A percentile compares a stretch with the other conserved stretches of the same genome.
phyloP scores from a whole-genome alignment of 2,797 vertebrate species.

The Pipistrellus pygmaeus region DNA sequence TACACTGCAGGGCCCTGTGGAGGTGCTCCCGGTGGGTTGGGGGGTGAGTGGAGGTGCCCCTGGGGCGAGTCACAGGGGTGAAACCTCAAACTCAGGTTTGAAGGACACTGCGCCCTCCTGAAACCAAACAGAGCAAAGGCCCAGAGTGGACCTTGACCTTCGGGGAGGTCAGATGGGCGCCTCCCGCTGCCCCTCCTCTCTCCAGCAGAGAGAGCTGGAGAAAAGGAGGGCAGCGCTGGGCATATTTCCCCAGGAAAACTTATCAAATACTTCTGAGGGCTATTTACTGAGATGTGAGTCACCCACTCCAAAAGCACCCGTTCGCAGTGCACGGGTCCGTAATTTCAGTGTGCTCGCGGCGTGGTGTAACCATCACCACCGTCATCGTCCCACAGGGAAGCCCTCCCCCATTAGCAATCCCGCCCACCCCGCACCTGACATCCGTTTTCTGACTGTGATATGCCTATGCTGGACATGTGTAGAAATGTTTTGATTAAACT shows the following conservation, averaged over 20 bases:
- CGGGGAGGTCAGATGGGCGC: too few relatives aligned
- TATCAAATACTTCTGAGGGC: neutral
- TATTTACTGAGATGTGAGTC: neutral
- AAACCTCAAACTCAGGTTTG: neutral
- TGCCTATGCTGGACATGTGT: neutral
- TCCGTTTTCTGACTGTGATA: neutral
- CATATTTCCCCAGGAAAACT: neutral
- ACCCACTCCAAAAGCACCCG: neutral
- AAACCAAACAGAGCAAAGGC: neutral
- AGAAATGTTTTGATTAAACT: neutral
- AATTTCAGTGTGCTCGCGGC: neutral
- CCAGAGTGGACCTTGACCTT: neutral
- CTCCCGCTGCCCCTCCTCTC: neutral
- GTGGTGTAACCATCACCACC: neutral
- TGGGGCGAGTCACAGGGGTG: neutral
- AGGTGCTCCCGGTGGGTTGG: neutral
- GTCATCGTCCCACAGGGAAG: neutral
- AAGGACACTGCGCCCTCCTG: neutral
- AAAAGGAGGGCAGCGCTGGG: neutral
- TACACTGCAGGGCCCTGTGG: neutral
- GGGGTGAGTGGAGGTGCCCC: neutral
- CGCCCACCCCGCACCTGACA: fast-evolving
- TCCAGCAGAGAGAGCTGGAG: neutral
- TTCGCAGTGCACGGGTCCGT: neutral
- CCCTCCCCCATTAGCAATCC: too few relatives aligned